These are phyloP conservation scores for Trematocara stigmaticum DNA, from an alignment of 2,113 vertebrate genomes.

Conservation along the genomic window DNA sequence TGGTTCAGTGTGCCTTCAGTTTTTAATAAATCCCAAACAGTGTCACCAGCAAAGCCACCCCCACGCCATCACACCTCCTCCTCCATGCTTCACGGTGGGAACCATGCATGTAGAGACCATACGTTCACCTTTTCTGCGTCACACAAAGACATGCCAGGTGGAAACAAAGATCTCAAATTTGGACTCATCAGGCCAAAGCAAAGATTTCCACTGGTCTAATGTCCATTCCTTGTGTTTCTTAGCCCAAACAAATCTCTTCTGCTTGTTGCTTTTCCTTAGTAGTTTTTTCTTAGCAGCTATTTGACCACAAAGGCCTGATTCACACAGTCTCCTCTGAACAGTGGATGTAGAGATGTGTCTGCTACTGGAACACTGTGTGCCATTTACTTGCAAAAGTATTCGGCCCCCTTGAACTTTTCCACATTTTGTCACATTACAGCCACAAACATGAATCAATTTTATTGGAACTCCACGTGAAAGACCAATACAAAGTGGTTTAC, in stretches of 20 bases:
- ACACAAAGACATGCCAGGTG: not conserved
- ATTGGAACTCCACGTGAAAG: too few species aligned
- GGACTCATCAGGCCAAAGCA: not conserved
- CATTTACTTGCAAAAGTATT: too few species aligned
- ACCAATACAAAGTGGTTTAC: too few species aligned
- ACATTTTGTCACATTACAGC: too few species aligned
- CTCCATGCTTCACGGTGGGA: rapidly evolving
- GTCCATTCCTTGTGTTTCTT: not conserved
- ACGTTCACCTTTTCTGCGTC: rapidly evolving
- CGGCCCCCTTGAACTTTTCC: too few species aligned
- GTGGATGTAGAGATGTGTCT: not conserved
- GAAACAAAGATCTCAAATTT: not conserved
- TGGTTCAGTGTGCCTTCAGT: not conserved
- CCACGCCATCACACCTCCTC: not conserved
- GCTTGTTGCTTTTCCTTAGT: not conserved
- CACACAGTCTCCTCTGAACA: not conserved
- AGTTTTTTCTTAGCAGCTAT: not conserved
- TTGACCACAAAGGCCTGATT: not conserved
- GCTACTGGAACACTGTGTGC: rapidly evolving
- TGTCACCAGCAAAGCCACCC: not conserved
- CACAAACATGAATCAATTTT: too few species aligned
- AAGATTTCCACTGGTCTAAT: not conserved
- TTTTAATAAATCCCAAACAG: not conserved
- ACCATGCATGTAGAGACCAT: not conserved
- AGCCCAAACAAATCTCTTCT: rapidly evolving